Conservation (phyloP, 2,113 vertebrate genomes). For the Polyodon spathula region DNA sequence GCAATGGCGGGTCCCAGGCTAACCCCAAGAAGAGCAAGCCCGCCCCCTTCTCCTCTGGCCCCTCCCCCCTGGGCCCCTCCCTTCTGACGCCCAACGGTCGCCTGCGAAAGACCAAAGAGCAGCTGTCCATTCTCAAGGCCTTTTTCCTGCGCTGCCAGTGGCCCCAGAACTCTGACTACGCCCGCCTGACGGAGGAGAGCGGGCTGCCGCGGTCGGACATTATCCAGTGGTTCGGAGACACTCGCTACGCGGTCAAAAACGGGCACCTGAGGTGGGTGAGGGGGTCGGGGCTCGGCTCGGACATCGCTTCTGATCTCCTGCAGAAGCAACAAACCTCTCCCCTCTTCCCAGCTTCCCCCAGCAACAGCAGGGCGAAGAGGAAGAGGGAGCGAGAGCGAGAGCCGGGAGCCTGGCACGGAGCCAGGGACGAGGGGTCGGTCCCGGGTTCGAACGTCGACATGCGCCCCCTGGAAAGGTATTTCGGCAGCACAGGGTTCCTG, state of each 20-base stretch:
- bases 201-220: conserved; percentile 75
- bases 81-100: too few relatives aligned
- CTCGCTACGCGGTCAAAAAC: conserved; percentile 80
- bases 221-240: conserved; percentile 88
- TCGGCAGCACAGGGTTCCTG: conserved; percentile 39
- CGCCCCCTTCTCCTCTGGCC: too few relatives aligned
- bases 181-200: conserved; percentile 67
- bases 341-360: too few relatives aligned
- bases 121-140: conserved; percentile 73
- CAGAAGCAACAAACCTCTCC: too few relatives aligned
- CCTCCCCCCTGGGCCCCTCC: too few relatives aligned
- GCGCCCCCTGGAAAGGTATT: conserved; percentile 46
- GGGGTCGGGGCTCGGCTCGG: conserved; percentile 35
- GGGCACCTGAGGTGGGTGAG: conserved; percentile 82
- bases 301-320: not conserved
- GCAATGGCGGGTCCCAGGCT: too few relatives aligned
- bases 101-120: conserved; percentile 78
- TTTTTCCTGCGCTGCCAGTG: conserved; percentile 77
- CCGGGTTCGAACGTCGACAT: conserved; percentile 28
- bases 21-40: too few relatives aligned
- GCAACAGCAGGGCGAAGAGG: too few relatives aligned
- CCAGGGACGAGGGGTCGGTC: too few relatives aligned
- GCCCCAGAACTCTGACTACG: conserved; percentile 76
- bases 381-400: too few relatives aligned
- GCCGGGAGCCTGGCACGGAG: conserved; percentile 30